phyloP scores from a whole-genome alignment of 2,888 invertebrate genomes.

The Melinaea menophilus region DNA sequence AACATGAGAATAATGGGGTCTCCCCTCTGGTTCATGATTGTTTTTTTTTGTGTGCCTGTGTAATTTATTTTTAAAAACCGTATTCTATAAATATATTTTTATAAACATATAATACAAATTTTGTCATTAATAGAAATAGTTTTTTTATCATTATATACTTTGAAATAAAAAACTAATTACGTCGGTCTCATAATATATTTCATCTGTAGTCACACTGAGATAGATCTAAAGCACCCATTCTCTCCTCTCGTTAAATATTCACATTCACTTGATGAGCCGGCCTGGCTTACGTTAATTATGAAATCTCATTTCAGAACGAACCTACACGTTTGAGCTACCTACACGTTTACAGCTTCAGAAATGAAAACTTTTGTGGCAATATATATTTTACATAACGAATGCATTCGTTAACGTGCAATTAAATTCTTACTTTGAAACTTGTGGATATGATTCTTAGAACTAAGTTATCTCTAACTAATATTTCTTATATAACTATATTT shows the following conservation, averaged over 20 bases:
- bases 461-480: too few relatives aligned
- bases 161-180: conserved; percentile 17
- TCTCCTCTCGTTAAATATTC: conserved; percentile 73
- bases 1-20: too few relatives aligned
- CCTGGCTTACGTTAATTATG: conserved; percentile 76
- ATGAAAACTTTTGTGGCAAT: conserved; percentile 57
- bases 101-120: too few relatives aligned
- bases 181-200: conserved; percentile 21
- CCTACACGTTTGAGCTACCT: conserved; percentile 70
- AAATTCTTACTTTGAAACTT: not conserved
- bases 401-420: conserved; percentile 6
- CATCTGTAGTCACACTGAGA: conserved; percentile 50
- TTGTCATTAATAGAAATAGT: too few relatives aligned
- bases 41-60: too few relatives aligned
- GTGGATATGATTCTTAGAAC: not conserved
- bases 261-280: conserved; percentile 74
- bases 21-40: too few relatives aligned
- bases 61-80: too few relatives aligned
- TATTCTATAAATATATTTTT: too few relatives aligned
- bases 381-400: conserved; percentile 55
- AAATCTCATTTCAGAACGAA: conserved; percentile 73
- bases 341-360: conserved; percentile 67
- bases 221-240: conserved; percentile 55
- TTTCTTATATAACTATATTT: too few relatives aligned
- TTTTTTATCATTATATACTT: too few relatives aligned